Percentiles rank a stretch among this genome's conserved stretches.
phyloP scores from a whole-genome alignment of 2,797 vertebrate species.

The Cetoscarus ocellatus region DNA sequence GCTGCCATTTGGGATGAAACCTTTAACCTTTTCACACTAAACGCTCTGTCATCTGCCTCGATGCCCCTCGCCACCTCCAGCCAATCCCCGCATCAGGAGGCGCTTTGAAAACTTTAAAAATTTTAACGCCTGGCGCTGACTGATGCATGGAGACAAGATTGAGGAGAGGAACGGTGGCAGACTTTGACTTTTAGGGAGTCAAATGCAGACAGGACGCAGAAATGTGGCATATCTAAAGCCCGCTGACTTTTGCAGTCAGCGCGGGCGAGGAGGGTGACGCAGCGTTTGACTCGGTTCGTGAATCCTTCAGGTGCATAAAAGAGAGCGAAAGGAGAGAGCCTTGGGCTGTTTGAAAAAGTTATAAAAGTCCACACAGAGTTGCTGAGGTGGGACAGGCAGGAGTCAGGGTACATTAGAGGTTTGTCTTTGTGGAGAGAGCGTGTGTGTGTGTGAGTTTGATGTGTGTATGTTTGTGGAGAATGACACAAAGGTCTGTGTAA shows the following conservation, averaged over 20 bases:
- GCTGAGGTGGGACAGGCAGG: constrained; percentile 59
- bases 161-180: constrained; percentile 19
- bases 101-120: constrained; percentile 52
- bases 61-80: neutral
- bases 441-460: constrained; percentile 20
- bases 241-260: constrained; percentile 34
- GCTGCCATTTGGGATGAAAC: constrained; percentile 74
- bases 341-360: constrained; percentile 67
- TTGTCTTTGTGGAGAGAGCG: constrained; percentile 57
- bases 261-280: constrained; percentile 7
- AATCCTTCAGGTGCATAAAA: constrained; percentile 48
- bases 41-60: constrained; percentile 65
- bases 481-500: constrained; percentile 4
- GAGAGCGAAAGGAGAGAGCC: constrained; percentile 42
- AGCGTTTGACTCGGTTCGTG: constrained; percentile 48
- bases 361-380: constrained; percentile 59
- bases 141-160: constrained; percentile 44
- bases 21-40: constrained; percentile 79
- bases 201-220: constrained; percentile 48
- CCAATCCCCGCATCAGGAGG: constrained; percentile 11
- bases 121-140: constrained; percentile 44
- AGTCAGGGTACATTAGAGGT: constrained; percentile 68
- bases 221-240: constrained; percentile 57
- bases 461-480: constrained; percentile 17
- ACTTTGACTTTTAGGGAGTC: constrained; percentile 58